Evolutionary conservation across 2,113 vertebrate species (phyloP).

Genomic region (Romanogobio albipinnatus): DNA sequence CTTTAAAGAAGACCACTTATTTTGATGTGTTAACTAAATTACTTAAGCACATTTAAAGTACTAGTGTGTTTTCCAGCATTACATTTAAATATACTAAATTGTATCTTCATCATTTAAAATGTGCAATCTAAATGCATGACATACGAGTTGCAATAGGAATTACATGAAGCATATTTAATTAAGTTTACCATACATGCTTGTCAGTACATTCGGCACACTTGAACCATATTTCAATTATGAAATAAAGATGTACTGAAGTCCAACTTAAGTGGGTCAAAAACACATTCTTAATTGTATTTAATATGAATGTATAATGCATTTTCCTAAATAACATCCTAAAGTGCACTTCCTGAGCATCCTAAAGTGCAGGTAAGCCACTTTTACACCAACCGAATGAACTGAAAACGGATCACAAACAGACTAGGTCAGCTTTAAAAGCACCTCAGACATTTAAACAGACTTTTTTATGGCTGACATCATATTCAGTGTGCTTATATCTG

Average conservation of each 20-base stretch:
- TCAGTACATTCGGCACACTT: too few species aligned
- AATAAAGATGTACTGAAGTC: too few species aligned
- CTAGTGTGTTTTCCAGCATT: background rate
- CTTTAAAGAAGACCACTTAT: background rate
- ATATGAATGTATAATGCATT: too few species aligned
- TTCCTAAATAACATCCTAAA: too few species aligned
- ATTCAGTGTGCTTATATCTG: conserved; percentile 16
- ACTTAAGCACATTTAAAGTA: background rate
- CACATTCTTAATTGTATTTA: too few species aligned
- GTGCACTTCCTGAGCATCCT: too few species aligned
- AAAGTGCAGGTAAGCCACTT: background rate
- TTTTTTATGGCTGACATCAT: background rate
- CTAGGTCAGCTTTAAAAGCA: background rate
- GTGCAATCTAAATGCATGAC: background rate
- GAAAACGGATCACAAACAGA: background rate
- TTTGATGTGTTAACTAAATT: background rate
- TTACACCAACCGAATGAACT: background rate
- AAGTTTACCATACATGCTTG: too few species aligned
- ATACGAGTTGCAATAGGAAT: background rate
- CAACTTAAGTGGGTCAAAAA: too few species aligned
- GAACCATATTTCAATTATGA: too few species aligned
- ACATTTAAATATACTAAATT: background rate
- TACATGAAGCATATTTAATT: background rate
- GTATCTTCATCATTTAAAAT: background rate
- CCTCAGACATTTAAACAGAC: background rate